phyloP scores from a whole-genome alignment of 64 coral and sea anemone species.

The Trachythela sp. region DNA sequence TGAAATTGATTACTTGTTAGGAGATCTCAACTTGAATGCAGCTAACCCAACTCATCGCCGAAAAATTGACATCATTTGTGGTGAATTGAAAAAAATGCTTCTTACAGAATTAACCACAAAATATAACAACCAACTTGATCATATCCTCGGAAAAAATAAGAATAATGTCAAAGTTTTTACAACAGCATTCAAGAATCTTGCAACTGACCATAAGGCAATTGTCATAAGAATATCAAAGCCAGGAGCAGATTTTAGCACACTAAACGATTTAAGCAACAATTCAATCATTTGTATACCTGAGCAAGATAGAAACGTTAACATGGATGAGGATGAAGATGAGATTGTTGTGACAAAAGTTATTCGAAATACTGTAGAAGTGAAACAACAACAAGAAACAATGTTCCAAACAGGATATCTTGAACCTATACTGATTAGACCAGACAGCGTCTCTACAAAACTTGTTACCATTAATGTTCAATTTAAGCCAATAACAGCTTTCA shows the following conservation, averaged over 20 bases:
- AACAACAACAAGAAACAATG: not conserved
- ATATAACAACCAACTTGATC: slow-evolving; percentile 9
- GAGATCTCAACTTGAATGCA: slow-evolving; percentile 5
- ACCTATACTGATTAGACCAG: not conserved
- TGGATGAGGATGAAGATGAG: not conserved
- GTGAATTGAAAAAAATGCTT: not conserved
- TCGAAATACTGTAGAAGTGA: not conserved
- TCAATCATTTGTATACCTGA: not conserved
- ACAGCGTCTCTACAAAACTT: not conserved
- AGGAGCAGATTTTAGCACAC: not conserved
- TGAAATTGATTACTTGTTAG: not conserved
- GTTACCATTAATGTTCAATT: not conserved
- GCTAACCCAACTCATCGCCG: not conserved
- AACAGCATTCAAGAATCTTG: slow-evolving; percentile 4
- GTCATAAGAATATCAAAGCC: slow-evolving; percentile 19
- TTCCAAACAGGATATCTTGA: slow-evolving; percentile 1
- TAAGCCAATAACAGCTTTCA: not conserved
- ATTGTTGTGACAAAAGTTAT: not conserved
- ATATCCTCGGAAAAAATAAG: not conserved
- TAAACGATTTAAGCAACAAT: not conserved
- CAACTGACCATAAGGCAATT: slow-evolving; percentile 15
- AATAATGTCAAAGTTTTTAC: not conserved
- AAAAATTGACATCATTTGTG: not conserved
- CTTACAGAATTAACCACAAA: slow-evolving; percentile 8
- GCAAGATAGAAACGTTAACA: not conserved